phyloP scores from a whole-genome alignment of 1,140 invertebrate genomes.

The Augochlora pura region DNA sequence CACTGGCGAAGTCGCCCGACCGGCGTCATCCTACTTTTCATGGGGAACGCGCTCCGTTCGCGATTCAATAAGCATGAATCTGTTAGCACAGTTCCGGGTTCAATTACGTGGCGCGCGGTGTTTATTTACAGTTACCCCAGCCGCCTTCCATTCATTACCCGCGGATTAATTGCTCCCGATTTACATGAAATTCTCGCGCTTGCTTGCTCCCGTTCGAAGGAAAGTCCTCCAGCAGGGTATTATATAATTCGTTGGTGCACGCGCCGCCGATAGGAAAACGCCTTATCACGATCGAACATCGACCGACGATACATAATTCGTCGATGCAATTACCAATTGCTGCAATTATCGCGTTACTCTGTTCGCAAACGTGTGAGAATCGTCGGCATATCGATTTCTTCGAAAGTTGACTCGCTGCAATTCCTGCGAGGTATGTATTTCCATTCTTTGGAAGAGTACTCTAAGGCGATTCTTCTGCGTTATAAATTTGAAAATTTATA shows the following conservation, averaged over 20 bases:
- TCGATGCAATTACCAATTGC: slow-evolving; percentile 8
- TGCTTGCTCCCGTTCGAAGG: slow-evolving; percentile 19
- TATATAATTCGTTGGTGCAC: background rate
- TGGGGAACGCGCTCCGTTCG: no score
- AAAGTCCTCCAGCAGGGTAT: background rate
- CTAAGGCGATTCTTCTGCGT: no score
- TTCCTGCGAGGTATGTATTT: no score
- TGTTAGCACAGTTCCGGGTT: background rate
- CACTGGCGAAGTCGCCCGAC: no score
- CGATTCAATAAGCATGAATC: background rate
- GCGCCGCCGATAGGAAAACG: background rate
- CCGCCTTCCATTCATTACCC: background rate
- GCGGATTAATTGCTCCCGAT: slow-evolving; percentile 16
- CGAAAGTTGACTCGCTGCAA: background rate
- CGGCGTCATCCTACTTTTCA: no score
- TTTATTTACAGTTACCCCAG: background rate
- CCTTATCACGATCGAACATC: slow-evolving; percentile 3
- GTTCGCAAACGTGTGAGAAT: background rate
- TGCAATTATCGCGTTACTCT: slow-evolving; percentile 13
- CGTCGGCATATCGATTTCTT: background rate
- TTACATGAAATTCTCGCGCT: slow-evolving; percentile 20
- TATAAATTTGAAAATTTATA: no score
- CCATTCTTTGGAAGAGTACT: background rate
- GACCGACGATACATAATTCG: slow-evolving; percentile 21
- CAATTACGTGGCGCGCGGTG: background rate